A percentile compares a stretch with the other conserved stretches of the same genome.
phyloP scores from a whole-genome alignment of 2,797 vertebrate species.

The Delichon dasypus region DNA sequence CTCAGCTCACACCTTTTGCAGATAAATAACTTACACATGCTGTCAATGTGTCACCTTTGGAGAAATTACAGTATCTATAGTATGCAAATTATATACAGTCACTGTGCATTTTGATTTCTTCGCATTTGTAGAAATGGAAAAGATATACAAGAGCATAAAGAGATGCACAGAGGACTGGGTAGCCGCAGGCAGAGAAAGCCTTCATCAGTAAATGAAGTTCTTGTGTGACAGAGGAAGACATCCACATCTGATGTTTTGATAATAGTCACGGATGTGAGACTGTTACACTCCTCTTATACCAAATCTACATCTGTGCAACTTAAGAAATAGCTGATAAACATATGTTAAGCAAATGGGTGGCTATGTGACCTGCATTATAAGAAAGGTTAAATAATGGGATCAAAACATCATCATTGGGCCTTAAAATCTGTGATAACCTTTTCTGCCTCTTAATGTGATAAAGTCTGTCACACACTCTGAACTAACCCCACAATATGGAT shows the following conservation, averaged over 20 bases:
- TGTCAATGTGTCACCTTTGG: constrained; percentile 29
- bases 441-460: background rate
- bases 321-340: background rate
- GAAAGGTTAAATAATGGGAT: background rate
- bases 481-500: background rate
- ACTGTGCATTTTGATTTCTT: background rate
- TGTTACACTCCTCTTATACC: background rate
- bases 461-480: background rate
- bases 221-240: background rate
- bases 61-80: constrained; percentile 12
- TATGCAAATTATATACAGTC: constrained; percentile 20
- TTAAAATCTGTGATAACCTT: background rate
- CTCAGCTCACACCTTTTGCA: constrained; percentile 18
- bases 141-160: background rate
- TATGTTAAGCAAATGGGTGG: background rate
- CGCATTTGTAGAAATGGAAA: background rate
- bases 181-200: background rate
- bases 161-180: background rate
- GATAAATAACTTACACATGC: background rate
- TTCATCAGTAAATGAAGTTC: background rate
- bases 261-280: background rate
- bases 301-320: background rate
- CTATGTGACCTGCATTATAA: background rate
- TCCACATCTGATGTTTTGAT: background rate
- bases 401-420: background rate